Evolutionary conservation across 2,113 vertebrate genomes (phyloP).

Genomic region (Pteropus alecto): DNA sequence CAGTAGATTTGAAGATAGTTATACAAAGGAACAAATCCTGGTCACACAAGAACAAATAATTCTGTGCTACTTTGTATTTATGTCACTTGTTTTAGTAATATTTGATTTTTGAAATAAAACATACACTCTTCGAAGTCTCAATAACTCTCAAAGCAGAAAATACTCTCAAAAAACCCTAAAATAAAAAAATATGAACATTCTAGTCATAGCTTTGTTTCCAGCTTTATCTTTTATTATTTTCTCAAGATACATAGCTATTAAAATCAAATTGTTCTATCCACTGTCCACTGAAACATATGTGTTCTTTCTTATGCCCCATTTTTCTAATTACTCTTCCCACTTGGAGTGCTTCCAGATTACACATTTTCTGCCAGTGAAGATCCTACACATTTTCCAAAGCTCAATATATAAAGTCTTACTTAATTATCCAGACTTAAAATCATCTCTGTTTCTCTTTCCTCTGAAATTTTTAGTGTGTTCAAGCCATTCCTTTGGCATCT

Average conservation of each 20-base stretch:
- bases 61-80: neutral
- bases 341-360: neutral
- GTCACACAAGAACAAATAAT: neutral
- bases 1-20: neutral
- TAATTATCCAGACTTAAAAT: neutral
- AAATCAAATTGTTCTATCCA: neutral
- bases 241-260: neutral
- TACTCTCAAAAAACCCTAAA: neutral
- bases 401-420: neutral
- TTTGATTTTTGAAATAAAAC: neutral
- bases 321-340: neutral
- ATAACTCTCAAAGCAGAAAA: neutral
- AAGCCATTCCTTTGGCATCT: neutral
- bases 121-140: neutral
- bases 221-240: neutral
- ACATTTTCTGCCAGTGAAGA: neutral
- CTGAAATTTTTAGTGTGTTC: neutral
- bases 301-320: neutral
- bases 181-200: neutral
- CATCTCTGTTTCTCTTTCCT: neutral
- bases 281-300: neutral
- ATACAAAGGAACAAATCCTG: neutral
- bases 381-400: neutral
- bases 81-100: neutral
- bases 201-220: neutral